Evolutionary conservation across 2,797 vertebrate species (phyloP).

Genomic region (Halcyon chelicuti): DNA sequence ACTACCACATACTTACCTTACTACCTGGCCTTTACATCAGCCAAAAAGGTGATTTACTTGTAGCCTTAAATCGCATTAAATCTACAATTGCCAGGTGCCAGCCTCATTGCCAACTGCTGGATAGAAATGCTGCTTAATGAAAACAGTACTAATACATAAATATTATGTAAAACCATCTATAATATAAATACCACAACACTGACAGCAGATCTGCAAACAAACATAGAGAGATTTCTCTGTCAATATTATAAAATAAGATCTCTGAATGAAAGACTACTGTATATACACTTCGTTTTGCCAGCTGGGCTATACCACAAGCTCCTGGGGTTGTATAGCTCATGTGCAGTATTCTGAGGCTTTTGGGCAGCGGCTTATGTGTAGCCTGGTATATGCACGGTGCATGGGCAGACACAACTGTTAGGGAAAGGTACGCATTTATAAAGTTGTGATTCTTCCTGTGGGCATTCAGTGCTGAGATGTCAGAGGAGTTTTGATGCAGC

Average conservation of each 20-base stretch:
- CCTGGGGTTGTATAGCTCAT: background rate
- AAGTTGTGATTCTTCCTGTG: background rate
- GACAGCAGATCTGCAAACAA: background rate
- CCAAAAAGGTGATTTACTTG: background rate
- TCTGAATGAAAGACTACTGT: accelerated
- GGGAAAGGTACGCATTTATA: background rate
- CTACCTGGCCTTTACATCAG: background rate
- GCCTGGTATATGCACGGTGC: background rate
- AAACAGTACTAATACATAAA: background rate
- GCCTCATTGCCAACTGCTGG: background rate
- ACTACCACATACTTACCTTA: background rate
- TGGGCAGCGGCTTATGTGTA: background rate
- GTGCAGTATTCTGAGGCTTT: background rate
- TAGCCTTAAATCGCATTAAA: background rate
- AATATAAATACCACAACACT: background rate
- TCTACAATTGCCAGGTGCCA: accelerated
- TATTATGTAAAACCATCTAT: background rate
- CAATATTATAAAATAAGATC: background rate
- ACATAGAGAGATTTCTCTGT: background rate
- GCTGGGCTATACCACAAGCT: background rate
- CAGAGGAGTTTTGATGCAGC: background rate
- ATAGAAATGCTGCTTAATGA: background rate
- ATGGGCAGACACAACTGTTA: background rate
- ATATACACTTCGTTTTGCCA: background rate
- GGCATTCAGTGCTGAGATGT: background rate